phyloP scores from a whole-genome alignment of 2,113 vertebrate genomes.

The Leptosomus discolor region DNA sequence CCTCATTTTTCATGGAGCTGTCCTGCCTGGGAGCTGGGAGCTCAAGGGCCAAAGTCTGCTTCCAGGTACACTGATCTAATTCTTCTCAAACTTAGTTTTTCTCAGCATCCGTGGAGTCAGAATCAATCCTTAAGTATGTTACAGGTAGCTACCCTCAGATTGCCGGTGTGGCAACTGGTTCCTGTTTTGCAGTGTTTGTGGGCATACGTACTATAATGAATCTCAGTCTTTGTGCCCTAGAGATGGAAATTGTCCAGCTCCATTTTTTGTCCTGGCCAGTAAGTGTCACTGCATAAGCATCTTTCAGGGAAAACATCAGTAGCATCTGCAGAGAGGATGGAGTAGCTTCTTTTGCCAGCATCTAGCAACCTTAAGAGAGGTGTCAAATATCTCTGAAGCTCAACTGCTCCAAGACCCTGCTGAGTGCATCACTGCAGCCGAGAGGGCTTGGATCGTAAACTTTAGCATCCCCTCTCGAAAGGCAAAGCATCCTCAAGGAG shows the following conservation, averaged over 20 bases:
- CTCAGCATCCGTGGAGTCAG: background rate
- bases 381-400: background rate
- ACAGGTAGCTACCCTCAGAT: background rate
- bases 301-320: background rate
- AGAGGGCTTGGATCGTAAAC: background rate
- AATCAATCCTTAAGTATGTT: background rate
- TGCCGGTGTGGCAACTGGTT: background rate
- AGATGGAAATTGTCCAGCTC: background rate
- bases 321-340: background rate
- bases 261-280: background rate
- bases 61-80: background rate
- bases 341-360: background rate
- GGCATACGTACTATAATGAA: background rate
- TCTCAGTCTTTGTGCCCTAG: background rate
- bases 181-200: background rate
- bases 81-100: background rate
- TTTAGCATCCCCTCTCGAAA: background rate
- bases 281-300: background rate
- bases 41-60: background rate
- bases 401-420: background rate
- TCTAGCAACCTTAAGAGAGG: background rate
- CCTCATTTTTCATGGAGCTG: background rate
- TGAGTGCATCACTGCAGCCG: background rate
- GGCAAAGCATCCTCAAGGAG: conserved; percentile 15
- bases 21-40: background rate